phyloP scores from a whole-genome alignment of 1,140 invertebrate species.

The Proales similis region DNA sequence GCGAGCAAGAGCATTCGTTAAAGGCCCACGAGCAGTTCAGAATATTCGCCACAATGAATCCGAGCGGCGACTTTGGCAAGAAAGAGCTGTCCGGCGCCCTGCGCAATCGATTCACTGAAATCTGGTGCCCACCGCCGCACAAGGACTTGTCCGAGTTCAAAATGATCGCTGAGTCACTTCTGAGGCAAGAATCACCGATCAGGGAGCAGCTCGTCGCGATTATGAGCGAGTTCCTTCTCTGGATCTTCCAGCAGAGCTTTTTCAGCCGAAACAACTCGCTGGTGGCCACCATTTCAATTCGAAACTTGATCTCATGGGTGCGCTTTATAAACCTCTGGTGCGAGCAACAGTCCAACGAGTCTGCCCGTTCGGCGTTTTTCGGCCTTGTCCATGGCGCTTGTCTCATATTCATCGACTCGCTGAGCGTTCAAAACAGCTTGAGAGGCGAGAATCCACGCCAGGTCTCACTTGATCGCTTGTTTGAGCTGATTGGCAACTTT shows the following conservation, averaged over 20 bases:
- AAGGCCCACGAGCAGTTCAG: constrained; percentile 71
- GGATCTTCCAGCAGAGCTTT: constrained; percentile 4
- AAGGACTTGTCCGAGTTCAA: constrained; percentile 64
- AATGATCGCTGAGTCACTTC: constrained; percentile 67
- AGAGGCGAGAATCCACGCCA: not conserved
- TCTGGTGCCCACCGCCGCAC: constrained; percentile 78
- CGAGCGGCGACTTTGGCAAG: constrained; percentile 97
- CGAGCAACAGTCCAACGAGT: constrained; percentile 1
- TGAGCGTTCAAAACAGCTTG: constrained; percentile 59
- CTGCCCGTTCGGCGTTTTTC: constrained; percentile 41
- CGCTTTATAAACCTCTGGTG: constrained; percentile 68
- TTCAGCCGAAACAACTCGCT: not conserved
- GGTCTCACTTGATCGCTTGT: not conserved
- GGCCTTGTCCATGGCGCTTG: constrained; percentile 76
- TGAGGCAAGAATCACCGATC: not conserved
- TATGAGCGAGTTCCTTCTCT: not conserved
- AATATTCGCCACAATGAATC: constrained; percentile 98
- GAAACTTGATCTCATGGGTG: constrained; percentile 86
- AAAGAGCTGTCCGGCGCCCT: constrained; percentile 97
- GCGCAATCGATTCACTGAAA: constrained; percentile 94
- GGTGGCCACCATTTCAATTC: constrained; percentile 50
- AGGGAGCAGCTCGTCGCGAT: not conserved
- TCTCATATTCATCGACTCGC: constrained; percentile 80
- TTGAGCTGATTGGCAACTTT: too few relatives aligned
- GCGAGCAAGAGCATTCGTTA: constrained; percentile 40